Evolutionary conservation across 2,797 vertebrate genomes (phyloP).

Genomic region (Zalophus californianus): DNA sequence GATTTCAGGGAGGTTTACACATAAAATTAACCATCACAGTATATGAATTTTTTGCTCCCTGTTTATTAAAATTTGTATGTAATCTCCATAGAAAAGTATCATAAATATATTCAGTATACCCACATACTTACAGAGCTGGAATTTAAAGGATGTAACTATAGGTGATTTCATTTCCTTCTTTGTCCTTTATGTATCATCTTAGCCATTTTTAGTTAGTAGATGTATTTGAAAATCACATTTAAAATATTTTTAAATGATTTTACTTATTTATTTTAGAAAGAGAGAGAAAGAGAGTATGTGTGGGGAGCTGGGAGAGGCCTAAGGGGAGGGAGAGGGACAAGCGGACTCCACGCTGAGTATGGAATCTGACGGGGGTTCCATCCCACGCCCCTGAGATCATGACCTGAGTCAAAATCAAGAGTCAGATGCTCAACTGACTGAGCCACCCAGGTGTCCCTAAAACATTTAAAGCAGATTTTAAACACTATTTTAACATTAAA

Average conservation of each 20-base stretch:
- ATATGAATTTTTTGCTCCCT: not conserved
- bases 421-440: not conserved
- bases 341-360: not conserved
- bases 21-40: not conserved
- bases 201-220: not conserved
- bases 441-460: not conserved
- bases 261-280: not conserved
- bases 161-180: not conserved
- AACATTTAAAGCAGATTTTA: not conserved
- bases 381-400: not conserved
- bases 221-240: not conserved
- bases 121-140: not conserved
- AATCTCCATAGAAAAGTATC: not conserved
- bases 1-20: not conserved
- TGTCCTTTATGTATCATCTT: not conserved
- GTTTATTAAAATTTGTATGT: not conserved
- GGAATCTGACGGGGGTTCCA: fast-evolving
- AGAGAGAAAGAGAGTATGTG: not conserved
- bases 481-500: constrained; percentile 6
- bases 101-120: not conserved
- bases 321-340: too few relatives aligned
- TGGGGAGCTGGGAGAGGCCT: not conserved
- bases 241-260: not conserved
- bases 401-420: not conserved
- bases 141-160: not conserved